Evolutionary conservation across 92 coral and sea anemone genomes (phyloP), one percentile per base, ranked within the genome.

Genomic region (Porites evermanni): DNA sequence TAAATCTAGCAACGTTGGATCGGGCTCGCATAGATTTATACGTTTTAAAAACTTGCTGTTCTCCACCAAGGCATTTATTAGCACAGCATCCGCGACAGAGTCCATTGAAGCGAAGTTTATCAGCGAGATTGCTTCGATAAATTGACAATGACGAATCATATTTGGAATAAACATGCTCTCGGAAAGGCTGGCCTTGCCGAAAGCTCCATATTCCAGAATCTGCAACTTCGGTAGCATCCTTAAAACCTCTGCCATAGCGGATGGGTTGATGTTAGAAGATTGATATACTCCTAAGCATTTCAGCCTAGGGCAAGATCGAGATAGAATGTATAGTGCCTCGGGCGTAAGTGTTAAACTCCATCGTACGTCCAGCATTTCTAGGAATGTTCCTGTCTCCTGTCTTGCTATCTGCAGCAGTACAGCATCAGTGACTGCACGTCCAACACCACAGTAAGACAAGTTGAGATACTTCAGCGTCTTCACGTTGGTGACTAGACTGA

Each of bases 321-420:
- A 92, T 68, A 97, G 75, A 76, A 93, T 92, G 68, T 91, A 93
- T 1, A 97, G 87, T 16, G 98, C 99, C 50, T 97, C 98, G 4
- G 99, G 99, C 1, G 98, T 97, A 26, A 97, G 83, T 12, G 98
- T 92, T 56, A 97, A 88, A 75, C 99, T 97, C 99, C 99, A 97
- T 9, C 99, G 91, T 18, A 97, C 98, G 82, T 97, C 99, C 72
- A 97, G 73, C 99, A 97, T 97, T 80, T 95, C 98, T 53, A 97
- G 88, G 44, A 88, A 83, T 19, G 86, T 81, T 24, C 99, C 91
- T 68, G 94, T 95, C 50, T 93, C 94, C 52, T 86, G 93, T 79
- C 96, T 77, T 3, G 95, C 95, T 96, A 97, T 97, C 75, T 95
- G 97, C 13, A 95, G 84, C 50, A 97, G 90, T 12, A 97, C 99